Conservation (phyloP, 2,113 vertebrate species). For the Nerophis ophidion region DNA sequence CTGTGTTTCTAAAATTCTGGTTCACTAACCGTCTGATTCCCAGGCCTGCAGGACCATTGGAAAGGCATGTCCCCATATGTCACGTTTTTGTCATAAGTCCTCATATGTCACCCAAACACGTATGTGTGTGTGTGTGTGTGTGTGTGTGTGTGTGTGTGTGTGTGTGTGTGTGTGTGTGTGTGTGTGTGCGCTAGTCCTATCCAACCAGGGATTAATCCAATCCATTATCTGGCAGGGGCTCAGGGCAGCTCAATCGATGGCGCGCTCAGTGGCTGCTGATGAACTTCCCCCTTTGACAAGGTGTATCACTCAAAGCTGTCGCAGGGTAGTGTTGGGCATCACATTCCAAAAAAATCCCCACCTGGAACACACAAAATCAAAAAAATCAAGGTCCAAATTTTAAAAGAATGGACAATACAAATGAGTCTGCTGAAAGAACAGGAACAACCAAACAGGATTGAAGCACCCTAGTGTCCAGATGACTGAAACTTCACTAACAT, state of each 20-base stretch:
- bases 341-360: conserved; percentile 32
- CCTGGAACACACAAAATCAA: conserved; percentile 10
- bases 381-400: conserved; percentile 48
- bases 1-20: too few relatives aligned
- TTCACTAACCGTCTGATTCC: too few relatives aligned
- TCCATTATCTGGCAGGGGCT: conserved; percentile 58
- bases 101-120: too few relatives aligned
- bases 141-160: conserved; percentile 16
- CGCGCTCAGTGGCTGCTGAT: conserved; percentile 64
- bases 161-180: conserved; percentile 8
- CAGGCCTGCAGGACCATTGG: too few relatives aligned
- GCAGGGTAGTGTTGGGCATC: conserved; percentile 35
- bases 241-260: conserved; percentile 67
- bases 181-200: conserved; percentile 29
- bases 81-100: too few relatives aligned
- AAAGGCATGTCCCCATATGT: too few relatives aligned
- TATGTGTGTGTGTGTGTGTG: too few relatives aligned
- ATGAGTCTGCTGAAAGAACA: neutral
- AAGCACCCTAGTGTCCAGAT: too few relatives aligned
- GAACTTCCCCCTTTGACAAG: conserved; percentile 66
- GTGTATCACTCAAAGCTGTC: conserved; percentile 65
- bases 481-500: too few relatives aligned
- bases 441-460: too few relatives aligned
- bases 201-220: conserved; percentile 64
- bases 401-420: neutral